Evolutionary conservation across 2,888 invertebrate genomes (phyloP).

Genomic region (Malthinus seriepunctatus): DNA sequence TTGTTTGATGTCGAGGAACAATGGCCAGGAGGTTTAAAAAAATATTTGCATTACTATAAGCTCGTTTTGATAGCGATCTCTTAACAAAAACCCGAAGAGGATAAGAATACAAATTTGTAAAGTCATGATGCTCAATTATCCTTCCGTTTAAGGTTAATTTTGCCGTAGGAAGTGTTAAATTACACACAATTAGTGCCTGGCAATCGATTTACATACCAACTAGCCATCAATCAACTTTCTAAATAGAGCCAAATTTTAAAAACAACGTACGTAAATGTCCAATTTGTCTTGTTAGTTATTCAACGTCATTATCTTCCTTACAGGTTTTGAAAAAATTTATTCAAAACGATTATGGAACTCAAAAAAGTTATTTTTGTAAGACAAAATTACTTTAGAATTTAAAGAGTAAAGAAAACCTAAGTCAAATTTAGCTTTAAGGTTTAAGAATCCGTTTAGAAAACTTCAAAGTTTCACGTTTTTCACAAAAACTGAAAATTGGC

Average conservation of each 20-base stretch:
- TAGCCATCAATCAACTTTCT: slow-evolving; percentile 38
- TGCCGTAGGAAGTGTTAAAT: slow-evolving; percentile 40
- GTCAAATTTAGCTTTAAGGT: no score
- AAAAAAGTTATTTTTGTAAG: slow-evolving; percentile 15
- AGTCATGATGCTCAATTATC: slow-evolving; percentile 38
- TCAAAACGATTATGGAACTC: slow-evolving; percentile 15
- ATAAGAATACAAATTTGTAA: slow-evolving; percentile 18
- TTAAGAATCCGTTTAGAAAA: no score
- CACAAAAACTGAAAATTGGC: no score
- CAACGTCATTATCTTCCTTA: slow-evolving; percentile 18
- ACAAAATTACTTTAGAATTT: slow-evolving; percentile 10
- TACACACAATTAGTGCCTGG: slow-evolving; percentile 37
- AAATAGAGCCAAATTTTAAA: slow-evolving; percentile 35
- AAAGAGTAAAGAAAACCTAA: no score
- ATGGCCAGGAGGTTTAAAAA: slow-evolving; percentile 20
- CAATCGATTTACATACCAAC: slow-evolving; percentile 37
- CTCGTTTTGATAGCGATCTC: slow-evolving; percentile 35
- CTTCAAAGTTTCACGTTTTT: no score
- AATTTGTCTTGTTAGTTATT: slow-evolving; percentile 34
- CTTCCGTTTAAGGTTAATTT: slow-evolving; percentile 38
- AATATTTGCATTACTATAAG: slow-evolving; percentile 16
- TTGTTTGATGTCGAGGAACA: not conserved
- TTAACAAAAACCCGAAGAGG: slow-evolving; percentile 32
- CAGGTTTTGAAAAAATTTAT: slow-evolving; percentile 17
- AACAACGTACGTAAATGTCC: slow-evolving; percentile 28